Evolutionary conservation across 1,140 invertebrate species (phyloP), one percentile per base, ranked within the genome.

Genomic region (Rhagoletis pomonella): DNA sequence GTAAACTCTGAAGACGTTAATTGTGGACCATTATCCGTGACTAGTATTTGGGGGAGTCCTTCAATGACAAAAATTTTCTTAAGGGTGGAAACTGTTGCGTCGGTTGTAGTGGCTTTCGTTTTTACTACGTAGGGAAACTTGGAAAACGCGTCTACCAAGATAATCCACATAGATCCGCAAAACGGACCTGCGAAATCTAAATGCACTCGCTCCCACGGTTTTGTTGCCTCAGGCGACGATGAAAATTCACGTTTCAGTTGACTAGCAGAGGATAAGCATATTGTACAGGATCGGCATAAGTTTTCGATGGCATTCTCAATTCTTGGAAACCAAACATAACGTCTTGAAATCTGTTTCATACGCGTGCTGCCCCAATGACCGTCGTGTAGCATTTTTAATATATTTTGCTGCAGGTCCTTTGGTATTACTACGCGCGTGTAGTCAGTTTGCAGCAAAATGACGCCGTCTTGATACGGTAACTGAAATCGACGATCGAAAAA

Each of bases 111-210:
- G 44, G 67, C 17, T 29, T 29, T 29, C 29, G 29, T 29, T 29
- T 29, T 29, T 29, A 29, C 29, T 29, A 29, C 29, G 29, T 29
- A 29, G 29, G 62, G 62, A n/a, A 64, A 64, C 17, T 64, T 64
- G 17, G 62, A 64, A 65, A 73, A 89, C 58, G 88, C 67, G 55
- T 87, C 88, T n/a, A 84, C 42, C 14, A 86, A 29, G 10, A 89
- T 50, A 9, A 88, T 29, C 10, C 87, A 73, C 65, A 67, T 73
- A 9, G 50, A 44, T 29, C 87, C 87, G 44, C 60, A 59, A 55
- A 88, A 64, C 14, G 87, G 86, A 60, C 88, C 88, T 17, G 87
- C 87, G 65, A 59, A 88, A 58, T 88, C 87, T 4, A 87, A 39
- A 77, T 88, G 87, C 7, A 87, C 60, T 9, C 86, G 85, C 59